These are phyloP conservation scores for Mus spretus DNA, from an alignment of 2,797 vertebrate species.

Conservation along the genomic window DNA sequence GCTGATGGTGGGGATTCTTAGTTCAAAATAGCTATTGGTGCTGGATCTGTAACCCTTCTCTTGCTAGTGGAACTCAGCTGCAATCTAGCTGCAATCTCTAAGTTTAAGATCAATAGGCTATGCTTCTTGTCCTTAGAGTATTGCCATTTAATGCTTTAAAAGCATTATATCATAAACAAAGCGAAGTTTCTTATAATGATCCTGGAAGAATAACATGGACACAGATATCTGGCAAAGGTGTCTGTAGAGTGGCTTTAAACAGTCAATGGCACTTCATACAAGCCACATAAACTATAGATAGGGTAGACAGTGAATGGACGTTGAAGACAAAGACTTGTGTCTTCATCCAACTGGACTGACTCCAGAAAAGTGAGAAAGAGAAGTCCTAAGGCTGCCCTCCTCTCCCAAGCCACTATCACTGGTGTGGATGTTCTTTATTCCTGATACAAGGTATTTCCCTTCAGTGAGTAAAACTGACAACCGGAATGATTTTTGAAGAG, in stretches of 20 bases:
- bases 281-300: background rate
- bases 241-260: background rate
- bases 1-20: background rate
- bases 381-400: background rate
- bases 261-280: background rate
- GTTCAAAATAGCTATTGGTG: background rate
- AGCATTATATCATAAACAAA: background rate
- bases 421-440: background rate
- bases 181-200: background rate
- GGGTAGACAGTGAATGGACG: background rate
- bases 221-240: background rate
- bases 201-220: background rate
- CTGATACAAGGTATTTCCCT: slow-evolving; percentile 30
- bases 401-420: background rate
- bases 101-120: too few relatives aligned
- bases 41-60: background rate
- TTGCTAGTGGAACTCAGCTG: background rate
- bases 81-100: background rate
- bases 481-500: slow-evolving; percentile 12
- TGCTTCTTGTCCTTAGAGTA: background rate
- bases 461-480: slow-evolving; percentile 43
- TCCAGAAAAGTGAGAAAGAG: slow-evolving; percentile 27
- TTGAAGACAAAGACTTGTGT: background rate
- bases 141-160: background rate
- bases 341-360: background rate